Base-by-base conservation (phyloP, 2,888 invertebrate species). In the Troides oblongomaculatus region DNA sequence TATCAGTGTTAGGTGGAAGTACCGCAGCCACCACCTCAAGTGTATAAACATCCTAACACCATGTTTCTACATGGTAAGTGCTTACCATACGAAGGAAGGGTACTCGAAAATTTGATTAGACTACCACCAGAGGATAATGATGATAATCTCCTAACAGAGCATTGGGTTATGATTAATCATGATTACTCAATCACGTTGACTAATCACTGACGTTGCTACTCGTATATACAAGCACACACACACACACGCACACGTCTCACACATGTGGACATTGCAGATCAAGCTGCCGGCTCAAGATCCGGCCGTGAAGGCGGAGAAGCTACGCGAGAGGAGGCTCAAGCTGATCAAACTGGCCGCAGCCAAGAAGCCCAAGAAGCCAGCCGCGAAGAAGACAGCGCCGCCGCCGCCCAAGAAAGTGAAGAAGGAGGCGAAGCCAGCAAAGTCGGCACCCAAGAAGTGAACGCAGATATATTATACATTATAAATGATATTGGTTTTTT, bases 281-380 rank as follows among this genome's bases (percentile, higher is more conserved):
- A 91, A 93, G 72, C 81, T 94, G 72, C 82, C 93, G 0, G 86
- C 82, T 0, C 77, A 79, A 23, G 87, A 93, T 74, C 84, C 90
- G 4, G 93, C 93, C 0, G 89, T 93, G 59, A 92, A 87, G 68
- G 89, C 93, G 0, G 84, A 93, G 65, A 93, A 93, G 64, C 79
- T 94, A 4, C 88, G 93, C 65, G 90, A 91, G 50, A 90, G 83
- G 71, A 87, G 94, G 66, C 84, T 88, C n/a, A 93, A 89, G 70
- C 84, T 89, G 2, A 91, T 94, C 73, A 88, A 93, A 77, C 91
- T 93, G 50, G 93, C 91, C 0, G 84, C 90, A 50, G 85, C 93
- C 1, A 92, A 90, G 75, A 94, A 94, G 72, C 93, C 93, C 25
- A 94, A 94, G 84, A 91, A 93, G 85, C 86, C 90, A 0, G 86